phyloP scores from a whole-genome alignment of 2,113 vertebrate genomes.

The Coracopsis vasa region DNA sequence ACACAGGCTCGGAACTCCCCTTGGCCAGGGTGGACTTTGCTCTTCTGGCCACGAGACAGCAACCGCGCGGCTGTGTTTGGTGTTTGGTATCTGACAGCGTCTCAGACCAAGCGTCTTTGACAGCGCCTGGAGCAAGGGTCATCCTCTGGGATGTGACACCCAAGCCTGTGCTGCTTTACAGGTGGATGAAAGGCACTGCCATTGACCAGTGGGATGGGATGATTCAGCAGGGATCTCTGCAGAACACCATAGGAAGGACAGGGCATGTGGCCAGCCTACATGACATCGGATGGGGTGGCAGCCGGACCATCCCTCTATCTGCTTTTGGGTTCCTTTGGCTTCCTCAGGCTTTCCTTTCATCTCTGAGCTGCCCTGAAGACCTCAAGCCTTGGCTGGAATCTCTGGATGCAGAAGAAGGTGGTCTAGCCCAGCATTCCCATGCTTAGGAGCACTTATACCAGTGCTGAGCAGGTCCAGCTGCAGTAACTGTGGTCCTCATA shows the following conservation, averaged over 20 bases:
- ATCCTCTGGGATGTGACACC: background rate
- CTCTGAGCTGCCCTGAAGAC: background rate
- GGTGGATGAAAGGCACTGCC: background rate
- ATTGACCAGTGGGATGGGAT: background rate
- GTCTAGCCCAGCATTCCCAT: background rate
- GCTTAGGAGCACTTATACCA: background rate
- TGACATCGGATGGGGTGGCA: background rate
- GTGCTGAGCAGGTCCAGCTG: background rate
- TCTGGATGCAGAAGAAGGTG: background rate
- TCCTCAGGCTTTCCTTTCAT: background rate
- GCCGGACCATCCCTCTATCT: rapidly evolving
- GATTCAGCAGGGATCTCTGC: background rate
- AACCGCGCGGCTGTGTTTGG: rapidly evolving
- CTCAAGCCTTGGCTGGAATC: background rate
- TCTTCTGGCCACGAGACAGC: background rate
- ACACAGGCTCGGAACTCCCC: background rate
- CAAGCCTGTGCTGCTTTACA: rapidly evolving
- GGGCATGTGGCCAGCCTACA: rapidly evolving
- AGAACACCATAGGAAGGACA: background rate
- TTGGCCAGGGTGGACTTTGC: background rate
- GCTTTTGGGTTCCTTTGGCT: rapidly evolving
- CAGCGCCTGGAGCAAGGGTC: background rate
- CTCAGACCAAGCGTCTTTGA: rapidly evolving
- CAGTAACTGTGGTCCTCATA: rapidly evolving
- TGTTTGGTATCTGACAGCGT: rapidly evolving